A percentile compares a stretch with the other conserved stretches of the same genome.
Evolutionary conservation across 2,888 invertebrate genomes (phyloP).

Genomic region (Falcaria lacertinaria): DNA sequence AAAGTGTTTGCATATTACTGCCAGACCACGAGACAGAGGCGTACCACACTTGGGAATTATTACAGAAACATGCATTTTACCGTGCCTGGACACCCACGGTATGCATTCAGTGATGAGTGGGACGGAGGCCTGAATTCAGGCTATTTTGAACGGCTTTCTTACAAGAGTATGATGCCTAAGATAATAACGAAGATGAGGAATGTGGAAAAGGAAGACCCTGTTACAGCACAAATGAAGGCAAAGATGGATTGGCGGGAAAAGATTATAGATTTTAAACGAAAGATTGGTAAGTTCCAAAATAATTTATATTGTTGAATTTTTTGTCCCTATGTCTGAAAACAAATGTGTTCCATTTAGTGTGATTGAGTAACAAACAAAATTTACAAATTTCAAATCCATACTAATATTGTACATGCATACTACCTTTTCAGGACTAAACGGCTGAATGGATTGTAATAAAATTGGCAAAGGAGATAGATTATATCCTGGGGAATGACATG

Average conservation of each 20-base stretch:
- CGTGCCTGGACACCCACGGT: conserved; percentile 47
- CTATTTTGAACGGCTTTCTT: conserved; percentile 56
- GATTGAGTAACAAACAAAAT: too few relatives aligned
- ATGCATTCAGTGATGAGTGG: conserved; percentile 53
- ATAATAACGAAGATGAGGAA: conserved; percentile 42
- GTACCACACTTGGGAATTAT: conserved; percentile 7
- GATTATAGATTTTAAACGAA: conserved; percentile 16
- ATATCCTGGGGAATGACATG: too few relatives aligned
- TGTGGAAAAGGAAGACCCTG: conserved; percentile 46
- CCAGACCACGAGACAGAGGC: conserved; percentile 37
- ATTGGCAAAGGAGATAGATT: too few relatives aligned
- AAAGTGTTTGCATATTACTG: conserved; percentile 42
- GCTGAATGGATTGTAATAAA: too few relatives aligned
- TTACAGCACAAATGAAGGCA: conserved; percentile 41
- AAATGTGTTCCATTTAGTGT: too few relatives aligned
- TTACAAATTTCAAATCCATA: too few relatives aligned
- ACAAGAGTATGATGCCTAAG: conserved; percentile 54
- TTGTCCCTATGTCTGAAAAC: too few relatives aligned
- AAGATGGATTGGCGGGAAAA: conserved; percentile 48
- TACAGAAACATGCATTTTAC: conserved; percentile 31
- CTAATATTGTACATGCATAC: too few relatives aligned
- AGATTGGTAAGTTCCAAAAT: conserved; percentile 40
- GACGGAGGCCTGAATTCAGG: conserved; percentile 51
- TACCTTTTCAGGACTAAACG: too few relatives aligned
- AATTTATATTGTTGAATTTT: too few relatives aligned